Evolutionary conservation across 2,797 vertebrate genomes (phyloP), one percentile per base, ranked within the genome.

Genomic region (Coluber constrictor): DNA sequence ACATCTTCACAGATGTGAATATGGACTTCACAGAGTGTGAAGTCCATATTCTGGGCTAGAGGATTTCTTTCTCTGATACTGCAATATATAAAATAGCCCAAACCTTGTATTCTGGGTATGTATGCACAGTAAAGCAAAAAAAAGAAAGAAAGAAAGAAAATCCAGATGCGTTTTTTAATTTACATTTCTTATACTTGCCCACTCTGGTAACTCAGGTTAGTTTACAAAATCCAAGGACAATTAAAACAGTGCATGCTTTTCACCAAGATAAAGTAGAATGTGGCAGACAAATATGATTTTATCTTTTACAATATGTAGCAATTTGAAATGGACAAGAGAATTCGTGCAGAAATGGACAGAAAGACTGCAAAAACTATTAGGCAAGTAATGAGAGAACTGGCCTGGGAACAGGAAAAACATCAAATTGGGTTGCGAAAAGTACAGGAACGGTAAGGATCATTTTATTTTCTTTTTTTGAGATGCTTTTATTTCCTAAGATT

Each of bases 401-500:
- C 96, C 89, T 99, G 98, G 99, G 98, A 99, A 93, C 96, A 96
- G 18, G 98, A 99, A 96, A 98, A 97, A 93, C 91, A 97, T 92
- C 94, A 92, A 8, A 94, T 98, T 70, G 98, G 97, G 59, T 97
- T 99, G 87, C 96, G 94, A 94, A 99, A 99, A 94, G 94, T 99
- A 55, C 98, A 96, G 96, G 96, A 97, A 16, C 97, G 98, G 98
- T 99, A 96, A 95, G 94, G 93, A 79, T 3, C 18, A 16, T 27
- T 91, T 93, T 91, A 56, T 93, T 57, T 86, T 0, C 56, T 4
- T 88, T 8, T 57, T 32, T 6, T 16, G 43, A 74, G 57, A 90
- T 37, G 12, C 29, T 94, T 93, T 60, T 23, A 11, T 88, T 93
- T 92, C 47, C 1, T 0, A 87, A 91, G 1, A 37, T 93, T 1